Evolutionary conservation across 2,113 vertebrate species (phyloP), one percentile per base, ranked within the genome.

Genomic region (Hylia prasina): DNA sequence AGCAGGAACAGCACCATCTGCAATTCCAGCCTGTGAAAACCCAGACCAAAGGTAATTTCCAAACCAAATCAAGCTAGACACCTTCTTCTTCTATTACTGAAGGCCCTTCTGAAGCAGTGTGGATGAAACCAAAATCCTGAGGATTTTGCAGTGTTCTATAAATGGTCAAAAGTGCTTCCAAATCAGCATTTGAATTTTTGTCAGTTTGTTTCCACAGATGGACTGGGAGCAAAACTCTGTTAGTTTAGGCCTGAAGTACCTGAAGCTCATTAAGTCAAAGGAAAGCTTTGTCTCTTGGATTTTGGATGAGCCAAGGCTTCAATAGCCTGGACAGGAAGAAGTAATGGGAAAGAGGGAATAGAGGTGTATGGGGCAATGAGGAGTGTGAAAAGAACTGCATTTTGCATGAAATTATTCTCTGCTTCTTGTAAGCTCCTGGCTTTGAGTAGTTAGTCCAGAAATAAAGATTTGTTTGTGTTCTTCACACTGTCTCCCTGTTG

Each of bases 381-480:
- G 50, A 66, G 64, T 33, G 88, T 64, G 90, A 96, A 96, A 81
- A 89, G 85, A 78, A 77, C 57, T 75, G 65, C 23, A 57, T 83
- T 92, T 90, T 84, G 40, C 92, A 90, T 87, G 78, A 85, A 87
- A 79, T 93, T 70, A 91, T 89, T 93, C 82, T 82, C 91, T 56
- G 66, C 50, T 90, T 73, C 66, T 76, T 97, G 42, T 60, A 82
- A 94, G 76, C 66, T 80, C 39, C 75, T 91, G 85, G 90, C 89
- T 80, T 91, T 28, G n/a, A 91, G 83, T 44, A 89, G 92, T 91
- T 92, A 92, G 64, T 44, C 30, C 86, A 93, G 94, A 95, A 97
- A 96, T 92, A 96, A 96, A 92, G 90, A 89, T 95, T 93, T 87
- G 30, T 94, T 95, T 97, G 94, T 96, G 54, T 90, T 90, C 85